Percentiles rank a stretch among this genome's conserved stretches.
phyloP scores from a whole-genome alignment of 2,113 vertebrate genomes.

The Rhinolophus ferrumequinum region DNA sequence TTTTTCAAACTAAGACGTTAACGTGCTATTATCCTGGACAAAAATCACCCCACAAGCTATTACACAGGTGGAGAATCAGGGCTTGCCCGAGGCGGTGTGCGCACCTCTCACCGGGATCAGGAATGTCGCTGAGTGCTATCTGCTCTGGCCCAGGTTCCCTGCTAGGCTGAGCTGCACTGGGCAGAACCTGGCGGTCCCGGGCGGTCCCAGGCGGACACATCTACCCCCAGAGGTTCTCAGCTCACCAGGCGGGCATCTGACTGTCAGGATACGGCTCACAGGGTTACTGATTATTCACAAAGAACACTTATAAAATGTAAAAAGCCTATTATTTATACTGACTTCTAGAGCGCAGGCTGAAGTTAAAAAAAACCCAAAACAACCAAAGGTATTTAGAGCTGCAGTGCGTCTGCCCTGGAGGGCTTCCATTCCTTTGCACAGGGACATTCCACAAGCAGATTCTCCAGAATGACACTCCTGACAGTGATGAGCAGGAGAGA shows the following conservation, averaged over 20 bases:
- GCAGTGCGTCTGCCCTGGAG: neutral
- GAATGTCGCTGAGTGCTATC: fast-evolving
- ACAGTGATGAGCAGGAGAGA: neutral
- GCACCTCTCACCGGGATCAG: no score
- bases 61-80: neutral
- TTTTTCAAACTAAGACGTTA: neutral
- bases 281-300: neutral
- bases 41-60: neutral
- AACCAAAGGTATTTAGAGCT: neutral
- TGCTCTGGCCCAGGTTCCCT: neutral
- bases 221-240: neutral
- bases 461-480: neutral
- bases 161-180: neutral
- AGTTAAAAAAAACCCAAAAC: neutral
- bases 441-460: neutral
- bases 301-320: neutral
- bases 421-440: neutral
- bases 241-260: neutral
- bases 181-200: neutral
- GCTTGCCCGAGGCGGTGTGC: fast-evolving
- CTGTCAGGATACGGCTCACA: neutral
- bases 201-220: neutral
- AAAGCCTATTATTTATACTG: neutral
- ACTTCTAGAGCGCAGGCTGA: neutral
- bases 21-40: neutral